Conservation (phyloP, 2,888 invertebrate species). For the Monoplex corrugatus region DNA sequence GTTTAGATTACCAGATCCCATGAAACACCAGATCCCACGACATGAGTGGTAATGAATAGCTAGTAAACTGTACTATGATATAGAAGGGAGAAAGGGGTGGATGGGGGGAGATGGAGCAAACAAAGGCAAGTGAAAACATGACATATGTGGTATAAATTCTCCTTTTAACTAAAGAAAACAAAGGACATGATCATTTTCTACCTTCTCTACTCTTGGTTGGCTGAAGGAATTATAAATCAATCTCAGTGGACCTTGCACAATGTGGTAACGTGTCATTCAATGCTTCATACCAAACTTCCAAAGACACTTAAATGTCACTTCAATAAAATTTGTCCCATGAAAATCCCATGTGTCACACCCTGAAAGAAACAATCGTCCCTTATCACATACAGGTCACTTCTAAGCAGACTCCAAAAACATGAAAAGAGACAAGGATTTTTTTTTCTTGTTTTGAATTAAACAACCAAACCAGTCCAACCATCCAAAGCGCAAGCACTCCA, state of each 20-base stretch:
- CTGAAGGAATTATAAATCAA: not conserved
- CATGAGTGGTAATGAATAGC: too few species aligned
- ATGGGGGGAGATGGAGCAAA: too few species aligned
- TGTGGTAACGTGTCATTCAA: not conserved
- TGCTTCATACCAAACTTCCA: not conserved
- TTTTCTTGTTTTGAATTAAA: not conserved
- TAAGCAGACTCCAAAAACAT: conserved; percentile 33
- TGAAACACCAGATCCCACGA: too few species aligned
- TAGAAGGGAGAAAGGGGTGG: not conserved
- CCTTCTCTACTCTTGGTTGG: not conserved
- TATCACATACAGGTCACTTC: conserved; percentile 35
- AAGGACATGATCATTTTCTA: conserved; percentile 28
- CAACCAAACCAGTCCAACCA: conserved; percentile 39
- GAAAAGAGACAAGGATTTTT: conserved; percentile 32
- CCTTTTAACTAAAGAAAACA: too few species aligned
- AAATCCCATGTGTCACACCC: conserved; percentile 16
- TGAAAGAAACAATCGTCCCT: conserved; percentile 25
- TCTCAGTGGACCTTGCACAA: conserved; percentile 21
- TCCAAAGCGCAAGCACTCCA: conserved; percentile 20
- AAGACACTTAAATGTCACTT: conserved; percentile 25
- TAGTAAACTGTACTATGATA: not conserved
- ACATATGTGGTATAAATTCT: not conserved
- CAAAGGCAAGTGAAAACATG: conserved; percentile 23
- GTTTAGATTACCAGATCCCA: too few species aligned
- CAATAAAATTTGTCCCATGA: conserved; percentile 1